Evolutionary conservation across 2,888 invertebrate species (phyloP).

Genomic region (Dorcus parallelipipedus): DNA sequence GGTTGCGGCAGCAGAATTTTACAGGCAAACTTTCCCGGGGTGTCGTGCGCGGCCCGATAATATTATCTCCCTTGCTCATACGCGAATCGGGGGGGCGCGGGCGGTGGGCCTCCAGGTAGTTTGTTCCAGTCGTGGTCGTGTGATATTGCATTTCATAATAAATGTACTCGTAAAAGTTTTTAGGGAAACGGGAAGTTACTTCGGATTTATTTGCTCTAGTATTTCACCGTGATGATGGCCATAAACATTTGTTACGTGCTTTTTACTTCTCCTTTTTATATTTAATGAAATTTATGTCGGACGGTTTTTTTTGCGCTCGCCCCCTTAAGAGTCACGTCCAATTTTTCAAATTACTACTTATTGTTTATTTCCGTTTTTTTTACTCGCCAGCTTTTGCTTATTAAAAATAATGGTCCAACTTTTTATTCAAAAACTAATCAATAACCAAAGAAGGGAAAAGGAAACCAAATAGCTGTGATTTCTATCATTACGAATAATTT

Average conservation of each 20-base stretch:
- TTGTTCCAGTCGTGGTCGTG: background rate
- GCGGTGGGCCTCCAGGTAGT: background rate
- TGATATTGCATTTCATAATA: slow-evolving; percentile 3
- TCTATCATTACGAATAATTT: too few relatives aligned
- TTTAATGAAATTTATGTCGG: background rate
- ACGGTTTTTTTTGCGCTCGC: too few relatives aligned
- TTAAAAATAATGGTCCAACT: too few relatives aligned
- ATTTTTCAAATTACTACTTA: too few relatives aligned
- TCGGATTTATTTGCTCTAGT: background rate
- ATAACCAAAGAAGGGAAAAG: too few relatives aligned
- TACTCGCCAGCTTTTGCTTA: too few relatives aligned
- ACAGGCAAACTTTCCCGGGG: background rate
- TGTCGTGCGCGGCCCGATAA: slow-evolving; percentile 1
- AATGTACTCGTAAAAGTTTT: slow-evolving; percentile 3
- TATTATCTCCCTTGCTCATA: slow-evolving; percentile 10
- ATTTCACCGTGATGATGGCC: slow-evolving; percentile 1
- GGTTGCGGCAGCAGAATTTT: background rate
- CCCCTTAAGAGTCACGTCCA: too few relatives aligned
- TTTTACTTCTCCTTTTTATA: background rate
- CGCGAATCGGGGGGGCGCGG: background rate
- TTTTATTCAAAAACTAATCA: too few relatives aligned
- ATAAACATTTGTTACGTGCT: background rate
- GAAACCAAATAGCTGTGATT: too few relatives aligned
- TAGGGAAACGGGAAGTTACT: background rate
- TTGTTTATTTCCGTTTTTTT: too few relatives aligned